Base-by-base conservation (phyloP, 2,888 invertebrate genomes). In the Epirrita christyi region DNA sequence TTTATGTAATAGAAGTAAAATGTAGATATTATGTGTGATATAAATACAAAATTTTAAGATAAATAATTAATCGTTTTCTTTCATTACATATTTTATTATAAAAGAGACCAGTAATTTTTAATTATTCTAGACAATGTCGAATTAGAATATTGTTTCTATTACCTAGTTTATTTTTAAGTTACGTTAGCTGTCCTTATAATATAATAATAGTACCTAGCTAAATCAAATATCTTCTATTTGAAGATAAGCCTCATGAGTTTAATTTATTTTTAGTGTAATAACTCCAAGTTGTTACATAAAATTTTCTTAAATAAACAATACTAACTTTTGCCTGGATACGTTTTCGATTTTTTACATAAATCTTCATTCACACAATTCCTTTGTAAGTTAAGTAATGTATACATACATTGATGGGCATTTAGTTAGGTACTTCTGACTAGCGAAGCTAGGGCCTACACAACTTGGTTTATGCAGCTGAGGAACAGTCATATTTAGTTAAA, bases 31-130 rank as follows among this genome's bases (percentile, higher is more conserved):
- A 92, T 88, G 82, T 86, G 88, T 88, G 83, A 89, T 88, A 88
- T 90, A 92, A 92, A 92, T 92, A 92, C 92, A 92, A 92, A 92
- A 92, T 92, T 92, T 92, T 92, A 92, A 89, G 78, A 86, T 83
- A 70, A 83, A 81, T 82, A 82, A 80, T 81, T 80, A 83, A 84
- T 85, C 77, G 86, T 87, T 90, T 89, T 90, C 86, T 89, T 90
- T 90, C 83, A 86, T 83, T 83, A 81, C 80, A 80, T 85, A 80
- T 83, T 86, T 86, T 84, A 81, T 86, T 83, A 79, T 83, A 80
- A 85, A 80, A 77, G 82, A 85, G 82, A 88, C 87, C 86, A 88
- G 83, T 86, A 86, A 85, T 80, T 80, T 42, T 81, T 80, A 76
- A 77, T 78, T 77, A 83, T 81, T 67, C 61, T 86, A 85, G 81